A percentile compares a stretch with the other conserved stretches of the same genome.
phyloP scores from a whole-genome alignment of 2,888 invertebrate species.

The Meta bourneti region DNA sequence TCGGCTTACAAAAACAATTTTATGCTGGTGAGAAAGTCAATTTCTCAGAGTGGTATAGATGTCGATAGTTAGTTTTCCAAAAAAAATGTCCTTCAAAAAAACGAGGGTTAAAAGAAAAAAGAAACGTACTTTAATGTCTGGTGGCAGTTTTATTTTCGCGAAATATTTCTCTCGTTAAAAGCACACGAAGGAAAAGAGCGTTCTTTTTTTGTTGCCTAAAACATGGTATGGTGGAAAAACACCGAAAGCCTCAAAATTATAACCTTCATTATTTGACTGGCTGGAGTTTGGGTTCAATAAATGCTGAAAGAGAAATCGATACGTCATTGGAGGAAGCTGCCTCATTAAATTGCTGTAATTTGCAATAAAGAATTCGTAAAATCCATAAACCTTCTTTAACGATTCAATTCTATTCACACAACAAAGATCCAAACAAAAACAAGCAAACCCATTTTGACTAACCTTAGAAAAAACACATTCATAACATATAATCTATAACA shows the following conservation, averaged over 20 bases:
- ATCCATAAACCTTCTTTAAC: background rate
- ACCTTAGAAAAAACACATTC: no score
- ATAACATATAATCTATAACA: no score
- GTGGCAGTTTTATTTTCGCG: background rate
- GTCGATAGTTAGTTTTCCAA: background rate
- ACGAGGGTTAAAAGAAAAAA: background rate
- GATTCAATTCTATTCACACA: no score
- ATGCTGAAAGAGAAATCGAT: background rate
- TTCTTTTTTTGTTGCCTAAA: background rate
- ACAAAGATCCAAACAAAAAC: no score
- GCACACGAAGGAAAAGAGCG: background rate
- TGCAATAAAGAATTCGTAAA: background rate
- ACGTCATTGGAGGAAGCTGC: background rate
- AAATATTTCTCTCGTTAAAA: constrained; percentile 10
- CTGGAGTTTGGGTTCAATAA: background rate
- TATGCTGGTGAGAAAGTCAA: background rate
- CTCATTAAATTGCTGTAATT: background rate
- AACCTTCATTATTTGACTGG: background rate
- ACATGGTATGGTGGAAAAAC: background rate
- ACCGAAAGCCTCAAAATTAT: background rate
- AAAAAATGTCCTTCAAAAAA: background rate
- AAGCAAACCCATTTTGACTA: no score
- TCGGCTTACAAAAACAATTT: background rate
- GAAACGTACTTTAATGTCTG: background rate
- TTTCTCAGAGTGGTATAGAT: background rate